phyloP scores from a whole-genome alignment of 1,140 invertebrate species.

The Aphelenchoides avenae region DNA sequence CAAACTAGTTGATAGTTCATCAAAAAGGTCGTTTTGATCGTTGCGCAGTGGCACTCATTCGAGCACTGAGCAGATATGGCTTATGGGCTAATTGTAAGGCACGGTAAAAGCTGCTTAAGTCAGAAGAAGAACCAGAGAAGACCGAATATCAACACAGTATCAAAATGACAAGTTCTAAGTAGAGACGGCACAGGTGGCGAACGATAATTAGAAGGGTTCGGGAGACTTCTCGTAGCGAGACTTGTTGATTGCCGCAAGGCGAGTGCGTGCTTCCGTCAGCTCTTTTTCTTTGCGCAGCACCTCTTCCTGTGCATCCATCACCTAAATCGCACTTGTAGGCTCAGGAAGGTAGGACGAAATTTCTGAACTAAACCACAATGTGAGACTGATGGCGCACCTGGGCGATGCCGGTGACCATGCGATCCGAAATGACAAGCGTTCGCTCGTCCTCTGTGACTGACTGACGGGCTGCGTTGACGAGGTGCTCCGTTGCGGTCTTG shows the following conservation, averaged over 20 bases:
- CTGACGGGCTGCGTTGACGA: conserved; percentile 87
- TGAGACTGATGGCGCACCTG: conserved; percentile 30
- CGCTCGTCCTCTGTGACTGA: conserved; percentile 82
- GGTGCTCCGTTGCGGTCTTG: conserved; percentile 91
- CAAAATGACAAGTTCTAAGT: too few relatives aligned
- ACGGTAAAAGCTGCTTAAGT: too few relatives aligned
- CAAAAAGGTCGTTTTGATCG: too few relatives aligned
- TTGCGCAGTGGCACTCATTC: too few relatives aligned
- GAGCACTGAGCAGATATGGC: too few relatives aligned
- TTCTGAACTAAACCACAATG: too few relatives aligned
- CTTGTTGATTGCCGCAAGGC: conserved; percentile 67
- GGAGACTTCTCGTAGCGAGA: conserved; percentile 61
- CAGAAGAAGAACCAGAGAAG: too few relatives aligned
- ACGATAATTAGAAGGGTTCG: conserved; percentile 36
- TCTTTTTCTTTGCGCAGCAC: conserved; percentile 87
- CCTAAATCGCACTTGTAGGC: conserved; percentile 56
- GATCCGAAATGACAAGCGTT: conserved; percentile 77
- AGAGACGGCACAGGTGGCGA: too few relatives aligned
- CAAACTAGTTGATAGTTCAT: too few relatives aligned
- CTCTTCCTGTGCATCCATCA: conserved; percentile 66
- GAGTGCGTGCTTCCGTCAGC: conserved; percentile 76
- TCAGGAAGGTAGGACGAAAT: too few relatives aligned
- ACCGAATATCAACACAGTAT: too few relatives aligned
- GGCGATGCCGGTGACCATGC: conserved; percentile 64
- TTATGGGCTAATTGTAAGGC: too few relatives aligned